Evolutionary conservation across 2,888 invertebrate species (phyloP), one percentile per base, ranked within the genome.

Genomic region (Microctonus hyperodae): DNA sequence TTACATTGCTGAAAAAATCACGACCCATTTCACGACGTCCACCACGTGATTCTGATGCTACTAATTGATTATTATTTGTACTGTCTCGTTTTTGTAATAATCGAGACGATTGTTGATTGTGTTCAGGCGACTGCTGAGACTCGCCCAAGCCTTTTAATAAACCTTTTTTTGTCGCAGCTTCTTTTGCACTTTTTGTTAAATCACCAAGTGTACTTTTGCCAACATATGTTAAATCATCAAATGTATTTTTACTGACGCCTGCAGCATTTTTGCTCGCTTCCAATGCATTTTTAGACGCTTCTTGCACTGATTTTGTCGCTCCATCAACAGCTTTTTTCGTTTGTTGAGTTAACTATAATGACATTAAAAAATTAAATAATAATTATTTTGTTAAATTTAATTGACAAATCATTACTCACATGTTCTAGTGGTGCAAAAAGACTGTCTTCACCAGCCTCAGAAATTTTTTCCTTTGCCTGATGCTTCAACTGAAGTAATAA

Each of bases 191-290:
- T 85, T 96, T 96, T 0, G 96, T 96, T 20, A 96, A 85, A 82
- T 96, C 96, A 0, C 94, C 95, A 50, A 96, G 86, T 0, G 95
- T 95, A 31, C 92, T 94, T 82, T 94, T 95, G n/a, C 95, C 92
- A 4, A 95, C 95, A 76, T 94, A 94, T 0, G 94, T 93, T 25
- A 96, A 86, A 81, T 96, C 96, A 69, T 95, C 95, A 5, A 95
- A 86, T 0, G 95, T 95, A 75, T 93, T 94, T 81, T 93, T 94
- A 78, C 94, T 94, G 10, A 92, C 94, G 7, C 92, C 94, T 0
- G 94, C 93, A 0, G 95, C 95, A 13, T 92, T 94, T 82, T 94
- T 94, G 68, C 94, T 94, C 0, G 94, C 94, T 85, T 94, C 94
- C 28, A 95, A 78, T 0, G 95, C 95, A 44, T 90, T 90, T 79